A percentile compares a stretch with the other conserved stretches of the same genome.
Conservation (phyloP, 2,888 invertebrate species). For the Pemphredon lugubris region DNA sequence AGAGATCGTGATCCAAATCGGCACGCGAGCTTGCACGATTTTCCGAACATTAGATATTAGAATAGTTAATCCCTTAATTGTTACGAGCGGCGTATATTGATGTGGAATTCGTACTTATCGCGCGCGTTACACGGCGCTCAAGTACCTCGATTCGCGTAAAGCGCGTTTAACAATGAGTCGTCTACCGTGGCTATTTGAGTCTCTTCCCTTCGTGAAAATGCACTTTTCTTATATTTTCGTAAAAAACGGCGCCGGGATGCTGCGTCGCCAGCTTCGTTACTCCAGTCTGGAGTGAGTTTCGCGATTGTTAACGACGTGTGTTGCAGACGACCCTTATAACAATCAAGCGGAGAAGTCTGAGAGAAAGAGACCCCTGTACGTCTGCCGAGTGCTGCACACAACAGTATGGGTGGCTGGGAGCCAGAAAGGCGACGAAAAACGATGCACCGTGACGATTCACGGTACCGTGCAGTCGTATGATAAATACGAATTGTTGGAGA, state of each 20-base stretch:
- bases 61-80: too few relatives aligned
- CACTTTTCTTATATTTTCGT: too few relatives aligned
- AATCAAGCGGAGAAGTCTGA: constrained; percentile 62
- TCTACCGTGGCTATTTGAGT: too few relatives aligned
- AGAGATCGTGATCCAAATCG: too few relatives aligned
- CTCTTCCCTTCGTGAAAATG: too few relatives aligned
- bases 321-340: constrained; percentile 52
- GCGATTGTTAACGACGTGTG: constrained; percentile 8
- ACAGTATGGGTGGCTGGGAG: constrained; percentile 89
- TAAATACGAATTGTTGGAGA: constrained; percentile 88
- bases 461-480: constrained; percentile 83
- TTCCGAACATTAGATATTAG: too few relatives aligned
- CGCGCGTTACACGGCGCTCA: too few relatives aligned
- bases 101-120: too few relatives aligned
- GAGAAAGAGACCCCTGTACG: constrained; percentile 82
- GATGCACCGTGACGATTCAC: constrained; percentile 86
- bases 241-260: background rate
- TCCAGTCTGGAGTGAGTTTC: background rate
- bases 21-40: too few relatives aligned
- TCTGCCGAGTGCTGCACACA: constrained; percentile 88
- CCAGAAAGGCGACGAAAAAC: constrained; percentile 83
- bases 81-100: too few relatives aligned
- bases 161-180: too few relatives aligned
- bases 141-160: too few relatives aligned
- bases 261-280: background rate